phyloP scores from a whole-genome alignment of 2,113 vertebrate species.

The Dicrurus megarhynchus region DNA sequence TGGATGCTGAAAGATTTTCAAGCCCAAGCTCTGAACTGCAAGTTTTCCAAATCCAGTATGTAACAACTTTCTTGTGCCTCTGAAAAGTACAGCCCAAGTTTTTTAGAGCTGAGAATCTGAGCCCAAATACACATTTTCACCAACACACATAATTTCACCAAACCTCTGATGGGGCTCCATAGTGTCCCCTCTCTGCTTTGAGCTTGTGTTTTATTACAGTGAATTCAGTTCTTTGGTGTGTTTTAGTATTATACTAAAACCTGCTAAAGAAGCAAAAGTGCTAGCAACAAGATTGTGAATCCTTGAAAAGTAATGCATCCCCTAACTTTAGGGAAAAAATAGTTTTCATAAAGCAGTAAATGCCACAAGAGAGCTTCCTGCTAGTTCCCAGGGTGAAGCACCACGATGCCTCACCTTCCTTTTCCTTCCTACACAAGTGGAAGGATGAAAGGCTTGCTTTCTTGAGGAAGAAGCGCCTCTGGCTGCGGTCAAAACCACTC shows the following conservation, averaged over 20 bases:
- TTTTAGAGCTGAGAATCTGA: background rate
- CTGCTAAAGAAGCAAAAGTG: background rate
- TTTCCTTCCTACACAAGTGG: background rate
- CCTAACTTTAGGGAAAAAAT: background rate
- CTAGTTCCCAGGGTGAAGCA: background rate
- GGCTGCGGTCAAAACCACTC: background rate
- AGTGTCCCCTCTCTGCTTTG: background rate
- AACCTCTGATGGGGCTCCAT: background rate
- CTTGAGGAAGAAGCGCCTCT: slow-evolving; percentile 1
- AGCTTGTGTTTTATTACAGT: background rate
- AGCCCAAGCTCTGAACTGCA: background rate
- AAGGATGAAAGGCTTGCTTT: slow-evolving; percentile 1
- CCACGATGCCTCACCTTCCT: background rate
- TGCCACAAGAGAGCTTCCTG: background rate
- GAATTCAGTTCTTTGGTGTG: background rate
- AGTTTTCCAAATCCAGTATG: background rate
- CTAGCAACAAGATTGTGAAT: background rate
- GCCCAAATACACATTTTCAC: background rate
- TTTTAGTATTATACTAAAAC: background rate
- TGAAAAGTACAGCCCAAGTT: background rate
- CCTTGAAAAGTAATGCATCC: background rate
- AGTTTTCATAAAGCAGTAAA: background rate
- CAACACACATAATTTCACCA: background rate
- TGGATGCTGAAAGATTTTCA: background rate
- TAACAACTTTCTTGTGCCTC: background rate